These are phyloP conservation scores for Sylvia atricapilla DNA, from an alignment of 2,113 vertebrate species.

Conservation along the genomic window DNA sequence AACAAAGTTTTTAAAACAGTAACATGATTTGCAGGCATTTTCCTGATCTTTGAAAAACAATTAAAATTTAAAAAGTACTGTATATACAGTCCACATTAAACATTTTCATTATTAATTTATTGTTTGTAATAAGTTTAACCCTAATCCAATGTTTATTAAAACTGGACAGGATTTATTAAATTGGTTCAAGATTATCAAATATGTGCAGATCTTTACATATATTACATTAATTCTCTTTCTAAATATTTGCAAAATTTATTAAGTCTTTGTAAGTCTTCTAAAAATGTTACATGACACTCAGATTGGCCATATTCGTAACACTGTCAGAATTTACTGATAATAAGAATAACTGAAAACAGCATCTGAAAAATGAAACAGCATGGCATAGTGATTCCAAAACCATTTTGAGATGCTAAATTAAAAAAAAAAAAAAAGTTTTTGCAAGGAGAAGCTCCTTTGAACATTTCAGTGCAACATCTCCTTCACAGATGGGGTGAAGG, in stretches of 20 bases:
- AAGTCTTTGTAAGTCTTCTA: constrained; percentile 72
- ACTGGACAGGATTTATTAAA: constrained; percentile 76
- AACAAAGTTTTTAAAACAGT: constrained; percentile 21
- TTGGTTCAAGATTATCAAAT: constrained; percentile 81
- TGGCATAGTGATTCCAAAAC: background rate
- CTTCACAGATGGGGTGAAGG: background rate
- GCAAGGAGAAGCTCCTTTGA: background rate
- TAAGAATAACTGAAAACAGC: background rate
- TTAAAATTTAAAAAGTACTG: constrained; percentile 19
- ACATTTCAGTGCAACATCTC: background rate
- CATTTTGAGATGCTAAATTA: background rate
- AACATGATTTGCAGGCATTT: constrained; percentile 32
- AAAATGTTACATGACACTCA: constrained; percentile 53
- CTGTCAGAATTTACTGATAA: background rate
- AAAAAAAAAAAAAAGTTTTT: background rate
- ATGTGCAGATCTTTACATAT: constrained; percentile 78
- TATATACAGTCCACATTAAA: constrained; percentile 54
- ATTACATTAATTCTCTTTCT: constrained; percentile 76
- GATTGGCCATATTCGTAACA: background rate
- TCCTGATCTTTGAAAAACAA: constrained; percentile 50
- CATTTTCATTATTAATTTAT: constrained; percentile 74
- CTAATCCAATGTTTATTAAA: constrained; percentile 80
- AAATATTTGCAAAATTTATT: constrained; percentile 82
- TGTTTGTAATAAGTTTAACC: constrained; percentile 73
- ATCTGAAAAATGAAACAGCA: background rate